phyloP scores from a whole-genome alignment of 2,888 invertebrate genomes.

The Caenorhabditis wallacei region DNA sequence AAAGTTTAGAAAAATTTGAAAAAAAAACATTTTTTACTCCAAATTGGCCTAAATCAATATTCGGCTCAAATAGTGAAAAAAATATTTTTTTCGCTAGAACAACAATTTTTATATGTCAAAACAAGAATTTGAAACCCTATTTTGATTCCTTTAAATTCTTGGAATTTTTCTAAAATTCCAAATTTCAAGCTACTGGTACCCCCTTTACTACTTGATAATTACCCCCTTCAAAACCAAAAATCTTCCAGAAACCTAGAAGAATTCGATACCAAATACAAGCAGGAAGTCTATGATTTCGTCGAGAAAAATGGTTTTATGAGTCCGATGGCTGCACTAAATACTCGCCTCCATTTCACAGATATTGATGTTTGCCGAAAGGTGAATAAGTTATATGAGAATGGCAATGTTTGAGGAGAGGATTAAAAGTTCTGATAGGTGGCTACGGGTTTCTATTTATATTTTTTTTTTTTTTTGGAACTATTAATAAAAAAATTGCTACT shows the following conservation, averaged over 20 bases:
- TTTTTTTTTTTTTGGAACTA: background rate
- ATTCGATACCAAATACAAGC: constrained; percentile 72
- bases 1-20: too few relatives aligned
- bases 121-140: too few relatives aligned
- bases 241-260: constrained; percentile 54
- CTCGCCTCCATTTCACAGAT: constrained; percentile 73
- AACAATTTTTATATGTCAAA: too few relatives aligned
- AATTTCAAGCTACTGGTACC: too few relatives aligned
- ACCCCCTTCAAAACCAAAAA: too few relatives aligned
- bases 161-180: too few relatives aligned
- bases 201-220: too few relatives aligned
- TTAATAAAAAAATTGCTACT: background rate
- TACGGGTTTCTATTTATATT: constrained; percentile 37
- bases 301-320: constrained; percentile 78
- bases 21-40: too few relatives aligned
- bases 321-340: constrained; percentile 76
- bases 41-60: too few relatives aligned
- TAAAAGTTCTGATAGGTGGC: background rate
- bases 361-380: constrained; percentile 52
- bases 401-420: constrained; percentile 40
- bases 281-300: constrained; percentile 79
- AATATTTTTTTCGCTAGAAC: too few relatives aligned
- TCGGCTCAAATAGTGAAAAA: too few relatives aligned
- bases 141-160: too few relatives aligned
- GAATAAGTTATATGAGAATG: constrained; percentile 65